phyloP scores from a whole-genome alignment of 2,113 vertebrate species.

The Anser cygnoides region DNA sequence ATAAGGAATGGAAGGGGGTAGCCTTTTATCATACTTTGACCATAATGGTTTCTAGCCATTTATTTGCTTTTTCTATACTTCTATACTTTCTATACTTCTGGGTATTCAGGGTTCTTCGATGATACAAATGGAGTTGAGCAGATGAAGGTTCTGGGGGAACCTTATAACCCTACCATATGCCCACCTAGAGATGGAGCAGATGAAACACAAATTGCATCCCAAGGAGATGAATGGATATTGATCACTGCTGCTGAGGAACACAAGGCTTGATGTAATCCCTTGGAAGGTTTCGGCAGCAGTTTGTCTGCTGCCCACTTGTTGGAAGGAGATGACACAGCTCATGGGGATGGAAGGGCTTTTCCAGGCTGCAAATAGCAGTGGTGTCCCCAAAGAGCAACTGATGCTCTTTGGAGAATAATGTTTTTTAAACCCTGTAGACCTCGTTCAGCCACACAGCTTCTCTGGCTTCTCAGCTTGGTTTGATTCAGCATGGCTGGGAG shows the following conservation, averaged over 20 bases:
- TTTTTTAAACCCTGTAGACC: background rate
- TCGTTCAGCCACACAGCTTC: background rate
- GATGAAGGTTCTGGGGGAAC: background rate
- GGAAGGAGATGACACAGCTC: background rate
- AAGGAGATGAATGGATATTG: background rate
- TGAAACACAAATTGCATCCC: background rate
- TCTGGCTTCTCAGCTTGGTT: background rate
- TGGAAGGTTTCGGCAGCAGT: background rate
- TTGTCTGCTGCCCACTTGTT: background rate
- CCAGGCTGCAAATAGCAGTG: background rate
- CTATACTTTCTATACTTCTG: rapidly evolving
- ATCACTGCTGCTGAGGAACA: background rate
- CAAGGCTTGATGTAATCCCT: background rate
- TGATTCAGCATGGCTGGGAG: background rate
- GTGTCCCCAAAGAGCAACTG: background rate
- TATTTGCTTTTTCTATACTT: background rate
- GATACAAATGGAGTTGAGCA: background rate
- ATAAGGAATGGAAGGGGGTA: background rate
- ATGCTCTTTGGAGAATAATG: background rate
- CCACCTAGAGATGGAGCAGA: background rate
- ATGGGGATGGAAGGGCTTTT: background rate
- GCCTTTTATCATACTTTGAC: background rate
- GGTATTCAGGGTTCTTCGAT: background rate
- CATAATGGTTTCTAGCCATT: background rate
- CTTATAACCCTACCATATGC: background rate